Evolutionary conservation across 2,113 vertebrate genomes (phyloP), one percentile per base, ranked within the genome.

Genomic region (Cacatua alba): DNA sequence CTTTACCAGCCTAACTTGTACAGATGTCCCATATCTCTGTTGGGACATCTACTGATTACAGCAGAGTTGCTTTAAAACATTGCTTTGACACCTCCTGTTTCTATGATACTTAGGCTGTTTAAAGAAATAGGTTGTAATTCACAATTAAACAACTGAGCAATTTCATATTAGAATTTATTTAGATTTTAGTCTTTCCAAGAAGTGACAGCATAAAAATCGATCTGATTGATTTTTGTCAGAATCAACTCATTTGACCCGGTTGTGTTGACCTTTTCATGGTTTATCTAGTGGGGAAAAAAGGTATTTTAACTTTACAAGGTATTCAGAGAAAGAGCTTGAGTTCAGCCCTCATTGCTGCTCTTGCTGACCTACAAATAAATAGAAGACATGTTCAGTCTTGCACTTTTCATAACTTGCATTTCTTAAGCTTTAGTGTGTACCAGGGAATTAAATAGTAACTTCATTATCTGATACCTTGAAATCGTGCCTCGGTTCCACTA

Each of bases 401-500:
- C 23, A 19, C 16, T 60, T 91, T 35, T 85, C 25, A 21, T 10
- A 75, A 53, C 24, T 87, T 4, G 2, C 4, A 11, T 71, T 87
- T 90, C 87, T 92, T 55, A 83, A 80, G 31, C 44, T 70, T 85
- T 35, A 59, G 46, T 55, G 21, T 59, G 39, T 59, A 83, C 59
- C 16, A 29, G 85, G 48, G 90, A 84, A 92, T 96, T 92, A 94
- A 94, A 81, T 37, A 84, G 64, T 88, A 96, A 90, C 92, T 93
- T 86, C 6, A 41, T 81, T 88, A 84, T 88, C 43, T 86, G 65
- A 41, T 83, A 35, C 18, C 44, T 90, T 75, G 72, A 81, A 86
- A 92, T 78, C 0, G 1, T 88, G 65, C 68, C 48, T 67, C 5
- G 26, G 20, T 82, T 85, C 55, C 11, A 2, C 33, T 81, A 83